Evolutionary conservation across 2,113 vertebrate genomes (phyloP).

Genomic region (Peromyscus maniculatus): DNA sequence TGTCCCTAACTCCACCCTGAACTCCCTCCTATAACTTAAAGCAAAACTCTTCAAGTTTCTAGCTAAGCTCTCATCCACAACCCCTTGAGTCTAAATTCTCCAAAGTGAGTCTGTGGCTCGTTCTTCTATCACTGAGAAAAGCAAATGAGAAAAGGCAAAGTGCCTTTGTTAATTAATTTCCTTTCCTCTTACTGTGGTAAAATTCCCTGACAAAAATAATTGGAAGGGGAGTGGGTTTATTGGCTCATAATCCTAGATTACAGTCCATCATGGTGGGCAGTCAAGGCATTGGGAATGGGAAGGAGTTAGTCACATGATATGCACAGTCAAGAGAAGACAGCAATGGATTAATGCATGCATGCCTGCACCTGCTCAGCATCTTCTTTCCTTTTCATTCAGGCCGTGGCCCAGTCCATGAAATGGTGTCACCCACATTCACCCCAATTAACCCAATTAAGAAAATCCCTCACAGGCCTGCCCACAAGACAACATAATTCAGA

Average conservation of each 20-base stretch:
- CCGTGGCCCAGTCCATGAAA: neutral
- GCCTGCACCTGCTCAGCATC: no score
- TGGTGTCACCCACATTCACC: neutral
- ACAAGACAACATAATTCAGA: neutral
- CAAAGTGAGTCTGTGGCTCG: neutral
- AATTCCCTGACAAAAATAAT: neutral
- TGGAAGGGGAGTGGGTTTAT: fast-evolving
- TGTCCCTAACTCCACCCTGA: neutral
- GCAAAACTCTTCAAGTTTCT: neutral
- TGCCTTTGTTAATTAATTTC: neutral
- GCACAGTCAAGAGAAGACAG: no score
- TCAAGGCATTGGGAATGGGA: neutral
- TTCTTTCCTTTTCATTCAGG: neutral
- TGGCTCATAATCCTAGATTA: no score
- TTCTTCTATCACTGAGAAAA: neutral
- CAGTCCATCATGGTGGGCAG: no score
- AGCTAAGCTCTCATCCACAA: neutral
- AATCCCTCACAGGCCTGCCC: neutral
- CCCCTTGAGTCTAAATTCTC: neutral
- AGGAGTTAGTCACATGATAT: neutral
- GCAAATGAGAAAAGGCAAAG: neutral
- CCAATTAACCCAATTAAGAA: neutral
- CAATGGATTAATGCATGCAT: neutral
- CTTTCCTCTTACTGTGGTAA: neutral
- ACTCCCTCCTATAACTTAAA: slow-evolving; percentile 1